Conservation (phyloP, 64 coral and sea anemone genomes). For the Porites australiensis region DNA sequence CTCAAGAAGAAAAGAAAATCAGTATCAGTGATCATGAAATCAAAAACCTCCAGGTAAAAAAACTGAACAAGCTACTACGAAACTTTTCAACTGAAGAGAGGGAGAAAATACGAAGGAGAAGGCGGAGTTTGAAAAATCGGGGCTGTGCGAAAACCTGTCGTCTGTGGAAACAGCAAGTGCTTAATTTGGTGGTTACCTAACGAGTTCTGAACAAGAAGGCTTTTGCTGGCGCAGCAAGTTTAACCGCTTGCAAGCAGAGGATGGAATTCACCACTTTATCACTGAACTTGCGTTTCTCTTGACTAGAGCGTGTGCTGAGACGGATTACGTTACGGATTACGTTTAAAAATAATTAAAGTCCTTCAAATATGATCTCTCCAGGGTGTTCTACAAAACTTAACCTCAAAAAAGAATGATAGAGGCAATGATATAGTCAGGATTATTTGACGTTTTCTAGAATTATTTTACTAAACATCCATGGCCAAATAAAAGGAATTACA, state of each 20-base stretch:
- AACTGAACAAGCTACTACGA: constrained; percentile 46
- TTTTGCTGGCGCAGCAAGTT: not conserved
- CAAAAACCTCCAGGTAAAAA: constrained; percentile 24
- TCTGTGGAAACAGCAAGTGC: constrained; percentile 14
- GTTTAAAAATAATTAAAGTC: no score
- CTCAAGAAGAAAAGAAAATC: not conserved
- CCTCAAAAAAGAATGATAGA: no score
- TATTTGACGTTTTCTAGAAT: no score
- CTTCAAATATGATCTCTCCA: no score
- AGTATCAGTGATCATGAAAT: constrained; percentile 60
- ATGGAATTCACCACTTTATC: not conserved
- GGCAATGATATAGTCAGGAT: no score
- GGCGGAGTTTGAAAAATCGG: constrained; percentile 85
- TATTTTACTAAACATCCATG: no score
- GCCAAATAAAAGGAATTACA: no score
- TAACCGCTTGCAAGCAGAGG: not conserved
- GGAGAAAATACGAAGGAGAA: constrained; percentile 49
- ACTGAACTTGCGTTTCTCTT: no score
- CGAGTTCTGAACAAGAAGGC: constrained; percentile 28
- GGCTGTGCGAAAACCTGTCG: constrained; percentile 75
- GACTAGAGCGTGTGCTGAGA: no score
- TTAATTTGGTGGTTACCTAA: constrained; percentile 24
- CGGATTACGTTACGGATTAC: no score
- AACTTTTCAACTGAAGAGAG: constrained; percentile 48
- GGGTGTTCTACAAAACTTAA: no score